Percentiles rank a stretch among this genome's conserved stretches.
Evolutionary conservation across 2,888 invertebrate genomes (phyloP).

Genomic region (Pantelozetes paolii): DNA sequence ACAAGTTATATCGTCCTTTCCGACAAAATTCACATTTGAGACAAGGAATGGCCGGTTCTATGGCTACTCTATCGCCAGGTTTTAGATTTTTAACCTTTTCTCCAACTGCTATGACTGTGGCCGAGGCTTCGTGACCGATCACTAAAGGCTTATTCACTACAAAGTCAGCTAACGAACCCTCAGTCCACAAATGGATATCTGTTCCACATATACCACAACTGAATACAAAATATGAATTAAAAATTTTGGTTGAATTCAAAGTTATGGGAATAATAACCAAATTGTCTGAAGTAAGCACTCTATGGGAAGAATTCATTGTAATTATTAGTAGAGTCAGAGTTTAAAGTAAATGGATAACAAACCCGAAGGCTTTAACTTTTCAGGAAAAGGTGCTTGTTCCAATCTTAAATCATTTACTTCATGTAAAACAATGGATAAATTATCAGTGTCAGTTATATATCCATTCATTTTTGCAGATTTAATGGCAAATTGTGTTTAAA

Average conservation of each 20-base stretch:
- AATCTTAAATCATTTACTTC: conserved; percentile 20
- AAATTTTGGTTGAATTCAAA: background rate
- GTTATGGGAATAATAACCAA: background rate
- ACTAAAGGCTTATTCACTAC: conserved; percentile 59
- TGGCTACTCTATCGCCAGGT: conserved; percentile 44
- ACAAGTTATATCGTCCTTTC: conserved; percentile 43
- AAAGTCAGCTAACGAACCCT: conserved; percentile 81
- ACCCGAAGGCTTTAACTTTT: conserved; percentile 18
- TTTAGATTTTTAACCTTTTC: conserved; percentile 38
- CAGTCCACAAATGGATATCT: conserved; percentile 85
- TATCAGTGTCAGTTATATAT: conserved; percentile 54
- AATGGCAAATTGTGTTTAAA: too few relatives aligned
- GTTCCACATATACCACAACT: conserved; percentile 78
- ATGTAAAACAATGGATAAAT: conserved; percentile 30
- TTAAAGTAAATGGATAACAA: background rate
- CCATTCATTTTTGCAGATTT: background rate
- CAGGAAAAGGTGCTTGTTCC: conserved; percentile 23
- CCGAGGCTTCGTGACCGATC: conserved; percentile 43
- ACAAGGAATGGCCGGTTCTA: conserved; percentile 46
- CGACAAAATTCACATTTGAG: conserved; percentile 42
- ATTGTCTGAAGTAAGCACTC: background rate
- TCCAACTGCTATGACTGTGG: conserved; percentile 41
- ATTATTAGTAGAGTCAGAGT: background rate
- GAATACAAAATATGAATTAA: background rate
- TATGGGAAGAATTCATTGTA: background rate